Conservation (phyloP, 1,140 invertebrate genomes). For the Stegodyphus mimosarum region DNA sequence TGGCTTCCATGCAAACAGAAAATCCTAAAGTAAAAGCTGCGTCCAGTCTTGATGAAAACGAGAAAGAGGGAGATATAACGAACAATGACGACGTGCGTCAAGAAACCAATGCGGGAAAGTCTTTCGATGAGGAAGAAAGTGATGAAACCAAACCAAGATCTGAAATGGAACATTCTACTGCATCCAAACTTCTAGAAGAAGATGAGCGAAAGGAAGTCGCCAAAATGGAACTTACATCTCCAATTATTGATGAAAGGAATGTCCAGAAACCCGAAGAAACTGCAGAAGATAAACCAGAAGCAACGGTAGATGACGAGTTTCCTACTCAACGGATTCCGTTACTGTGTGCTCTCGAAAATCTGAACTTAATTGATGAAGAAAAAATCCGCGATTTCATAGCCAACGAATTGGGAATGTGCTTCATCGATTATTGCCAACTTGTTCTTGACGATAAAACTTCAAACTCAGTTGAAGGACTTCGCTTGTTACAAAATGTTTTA, state of each 20-base stretch:
- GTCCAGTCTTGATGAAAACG: neutral
- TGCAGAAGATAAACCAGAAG: neutral
- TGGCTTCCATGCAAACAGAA: constrained; percentile 28
- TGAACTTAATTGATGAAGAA: constrained; percentile 9
- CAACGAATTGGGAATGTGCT: constrained; percentile 40
- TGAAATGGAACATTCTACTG: no score
- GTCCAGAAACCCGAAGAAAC: neutral
- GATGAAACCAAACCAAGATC: no score
- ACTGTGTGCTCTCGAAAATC: constrained; percentile 42
- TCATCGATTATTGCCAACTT: constrained; percentile 28
- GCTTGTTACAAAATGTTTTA: constrained; percentile 15
- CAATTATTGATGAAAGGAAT: neutral
- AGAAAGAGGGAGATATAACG: neutral
- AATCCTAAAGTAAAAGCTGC: neutral
- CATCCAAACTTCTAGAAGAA: neutral
- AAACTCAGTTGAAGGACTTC: neutral
- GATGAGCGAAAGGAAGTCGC: neutral
- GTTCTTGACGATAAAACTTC: neutral
- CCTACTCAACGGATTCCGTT: neutral
- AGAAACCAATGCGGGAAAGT: no score
- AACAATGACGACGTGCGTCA: neutral
- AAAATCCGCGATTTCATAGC: constrained; percentile 23
- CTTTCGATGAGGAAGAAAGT: neutral
- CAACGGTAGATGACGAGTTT: neutral
- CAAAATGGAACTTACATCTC: neutral